phyloP scores from a whole-genome alignment of 1,140 invertebrate species.

The Hypsibius dujardini region DNA sequence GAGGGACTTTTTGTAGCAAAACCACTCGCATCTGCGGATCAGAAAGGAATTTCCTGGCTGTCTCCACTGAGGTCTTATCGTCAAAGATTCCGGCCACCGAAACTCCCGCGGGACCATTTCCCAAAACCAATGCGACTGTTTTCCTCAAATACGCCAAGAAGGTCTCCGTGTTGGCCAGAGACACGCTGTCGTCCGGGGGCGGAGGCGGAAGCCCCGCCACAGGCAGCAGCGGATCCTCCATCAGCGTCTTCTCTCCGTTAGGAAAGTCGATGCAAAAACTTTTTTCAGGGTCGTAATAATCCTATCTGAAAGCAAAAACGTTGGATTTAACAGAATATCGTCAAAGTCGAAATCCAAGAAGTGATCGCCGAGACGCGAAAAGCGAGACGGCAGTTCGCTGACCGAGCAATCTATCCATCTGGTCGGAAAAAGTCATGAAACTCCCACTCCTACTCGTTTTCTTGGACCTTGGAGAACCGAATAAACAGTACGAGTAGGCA shows the following conservation, averaged over 20 bases:
- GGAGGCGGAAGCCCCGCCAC: not conserved
- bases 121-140: not conserved
- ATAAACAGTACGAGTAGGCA: too few relatives aligned
- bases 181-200: not conserved
- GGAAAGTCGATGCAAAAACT: not conserved
- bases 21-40: slow-evolving; percentile 70
- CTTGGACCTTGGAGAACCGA: too few relatives aligned
- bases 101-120: slow-evolving; percentile 24
- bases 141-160: slow-evolving; percentile 3
- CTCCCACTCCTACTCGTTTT: too few relatives aligned
- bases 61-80: slow-evolving; percentile 59
- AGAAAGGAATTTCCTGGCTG: slow-evolving; percentile 68
- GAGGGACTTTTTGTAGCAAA: slow-evolving; percentile 65
- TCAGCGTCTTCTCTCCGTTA: not conserved
- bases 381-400: too few relatives aligned
- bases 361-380: too few relatives aligned
- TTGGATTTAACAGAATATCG: too few relatives aligned
- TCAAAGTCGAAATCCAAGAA: too few relatives aligned
- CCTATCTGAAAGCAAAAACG: too few relatives aligned
- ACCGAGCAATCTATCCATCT: too few relatives aligned
- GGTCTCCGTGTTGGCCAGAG: not conserved
- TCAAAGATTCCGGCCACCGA: slow-evolving; percentile 40
- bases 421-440: too few relatives aligned
- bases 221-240: slow-evolving; percentile 4
- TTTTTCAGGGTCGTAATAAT: too few relatives aligned